Base-by-base conservation (phyloP, 1,140 invertebrate genomes). In the Ptiloglossa arizonensis region DNA sequence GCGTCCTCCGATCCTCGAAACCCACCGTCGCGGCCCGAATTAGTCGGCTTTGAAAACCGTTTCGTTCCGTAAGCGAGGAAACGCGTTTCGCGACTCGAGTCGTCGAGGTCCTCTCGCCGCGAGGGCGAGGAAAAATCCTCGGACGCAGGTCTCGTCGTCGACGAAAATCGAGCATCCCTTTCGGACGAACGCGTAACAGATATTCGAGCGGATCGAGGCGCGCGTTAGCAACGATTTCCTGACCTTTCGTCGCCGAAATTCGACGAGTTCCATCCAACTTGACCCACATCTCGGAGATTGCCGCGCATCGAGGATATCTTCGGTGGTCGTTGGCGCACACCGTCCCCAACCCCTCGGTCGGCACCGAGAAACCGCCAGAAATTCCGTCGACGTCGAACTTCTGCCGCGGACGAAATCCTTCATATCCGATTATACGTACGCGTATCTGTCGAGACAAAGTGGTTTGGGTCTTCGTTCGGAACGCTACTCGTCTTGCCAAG, bases 311-410 rank as follows among this genome's bases (percentile, higher is more conserved):
- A 38, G 32, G 59, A 38, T 73, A 64, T 63, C 70, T 64, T 59
- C 44, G 38, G 5, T 29, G 19, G 19, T 41, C 32, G 48, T 24
- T 24, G 8, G 41, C 22, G 35, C 62, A n/a, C n/a, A n/a, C n/a
- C n/a, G n/a, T n/a, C 19, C 27, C 15, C 32, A 41, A 5, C 22
- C 24, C 19, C 13, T 48, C 38, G 17, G n/a, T 4, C 27, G 46
- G 17, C 19, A 15, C 27, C 64, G n/a, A 32, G 57, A 41, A 66
- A 63, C 52, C 52, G 27, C 19, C 29, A 70, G 80, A 71, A 63
- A 56, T 78, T 72, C 70, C 38, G 63, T 69, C 38, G 75, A 82
- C 50, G 41, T 59, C 6, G 60, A 82, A 82, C 44, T 70, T 79
- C 56, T 48, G 50, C 57, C 35, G n/a, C 19, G 52, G 15, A 62